Evolutionary conservation across 2,113 vertebrate species (phyloP), one percentile per base, ranked within the genome.

Genomic region (Gymnocephalus cernua): DNA sequence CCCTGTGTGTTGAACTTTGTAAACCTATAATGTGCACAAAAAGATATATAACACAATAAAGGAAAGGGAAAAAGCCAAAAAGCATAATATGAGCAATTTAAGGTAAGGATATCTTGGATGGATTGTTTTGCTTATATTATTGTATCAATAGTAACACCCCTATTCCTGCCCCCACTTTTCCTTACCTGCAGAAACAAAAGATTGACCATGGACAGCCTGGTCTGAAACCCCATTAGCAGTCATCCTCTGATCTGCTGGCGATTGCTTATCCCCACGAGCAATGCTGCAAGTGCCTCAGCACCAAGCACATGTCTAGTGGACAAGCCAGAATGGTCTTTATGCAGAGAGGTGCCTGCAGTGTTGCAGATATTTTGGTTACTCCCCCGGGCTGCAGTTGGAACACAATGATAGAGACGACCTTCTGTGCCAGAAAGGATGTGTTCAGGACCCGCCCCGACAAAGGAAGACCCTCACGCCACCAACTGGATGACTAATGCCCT

Each of bases 351-450:
- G 61, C 27, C 7, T 0, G 27, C 70, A 38, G 57, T 74, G 82
- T 82, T 77, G 76, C 50, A 80, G 74, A 79, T 88, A 76, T 79
- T 85, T 82, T 41, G 45, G 67, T 77, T 71, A 6, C 56, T 77
- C 68, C 64, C 79, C 45, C 38, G 64, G 53, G 82, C 86, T 77
- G 29, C 32, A 67, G 47, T 70, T 48, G 58, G 71, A 86, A 70
- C 68, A 74, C n/a, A 35, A 35, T 35, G 65, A 84, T 50, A 58
- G 25, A 14, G 69, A 67, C 44, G 44, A 76, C 77, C 74, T 81
- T 86, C 41, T 72, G 61, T 69, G 79, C 45, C 80, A 79, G 50
- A 15, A 35, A 76, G 44, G 19, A 50, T 63, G 77, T 7, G 0
- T 62, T 80, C 56, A 48, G 54, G 71, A 51, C 72, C 67, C 18